These are phyloP conservation scores for Gymnoscelis rufifasciata DNA, from an alignment of 2,888 invertebrate species.

Conservation along the genomic window DNA sequence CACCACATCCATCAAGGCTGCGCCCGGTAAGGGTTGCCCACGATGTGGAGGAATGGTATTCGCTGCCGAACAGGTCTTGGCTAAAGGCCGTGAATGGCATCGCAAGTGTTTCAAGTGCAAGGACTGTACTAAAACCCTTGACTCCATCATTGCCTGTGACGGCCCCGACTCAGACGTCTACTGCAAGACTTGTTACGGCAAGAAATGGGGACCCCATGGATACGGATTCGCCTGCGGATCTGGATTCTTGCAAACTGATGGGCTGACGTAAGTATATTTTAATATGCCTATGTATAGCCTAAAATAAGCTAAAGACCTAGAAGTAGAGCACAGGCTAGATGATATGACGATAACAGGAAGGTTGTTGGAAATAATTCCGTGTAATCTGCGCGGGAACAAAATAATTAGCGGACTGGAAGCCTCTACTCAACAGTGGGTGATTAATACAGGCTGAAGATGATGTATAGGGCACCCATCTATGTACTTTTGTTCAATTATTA, in stretches of 20 bases:
- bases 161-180: conserved; percentile 95
- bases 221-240: conserved; percentile 97
- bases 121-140: conserved; percentile 95
- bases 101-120: conserved; percentile 95
- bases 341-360: too few species aligned
- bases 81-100: conserved; percentile 95
- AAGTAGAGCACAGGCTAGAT: too few species aligned
- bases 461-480: too few species aligned
- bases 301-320: too few species aligned
- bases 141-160: conserved; percentile 97
- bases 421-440: too few species aligned
- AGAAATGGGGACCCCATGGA: conserved; percentile 98
- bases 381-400: too few species aligned
- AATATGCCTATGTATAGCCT: too few species aligned
- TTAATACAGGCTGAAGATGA: too few species aligned
- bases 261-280: conserved; percentile 87
- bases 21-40: conserved; percentile 92
- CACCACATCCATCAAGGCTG: conserved; percentile 88
- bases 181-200: conserved; percentile 98
- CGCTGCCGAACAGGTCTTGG: conserved; percentile 95
- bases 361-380: too few species aligned
- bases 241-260: conserved; percentile 95
- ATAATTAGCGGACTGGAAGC: too few species aligned
- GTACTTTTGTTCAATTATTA: too few species aligned
- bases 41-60: conserved; percentile 94